Evolutionary conservation across 2,888 invertebrate genomes (phyloP).

Genomic region (Meteorus colon): DNA sequence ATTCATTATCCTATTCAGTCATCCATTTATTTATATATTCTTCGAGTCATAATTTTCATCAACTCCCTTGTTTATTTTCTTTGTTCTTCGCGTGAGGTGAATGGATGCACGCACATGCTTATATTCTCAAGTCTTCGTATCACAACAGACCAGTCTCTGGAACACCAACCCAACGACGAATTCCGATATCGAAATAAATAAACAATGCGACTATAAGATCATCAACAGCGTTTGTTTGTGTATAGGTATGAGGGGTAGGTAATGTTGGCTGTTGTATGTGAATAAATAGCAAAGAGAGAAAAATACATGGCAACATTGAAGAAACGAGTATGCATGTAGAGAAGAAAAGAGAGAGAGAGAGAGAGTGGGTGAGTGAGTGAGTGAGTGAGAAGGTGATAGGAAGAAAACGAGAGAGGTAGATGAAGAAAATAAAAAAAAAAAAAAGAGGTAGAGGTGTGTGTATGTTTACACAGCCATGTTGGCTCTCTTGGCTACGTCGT

Average conservation of each 20-base stretch:
- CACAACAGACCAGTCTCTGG: constrained; percentile 25
- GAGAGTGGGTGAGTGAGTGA: too few species aligned
- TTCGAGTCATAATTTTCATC: not conserved
- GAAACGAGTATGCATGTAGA: not conserved
- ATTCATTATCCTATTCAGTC: constrained; percentile 23
- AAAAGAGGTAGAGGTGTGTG: constrained; percentile 15
- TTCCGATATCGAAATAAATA: constrained; percentile 39
- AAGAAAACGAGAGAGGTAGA: not conserved
- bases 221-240: constrained; percentile 11
- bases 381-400: not conserved
- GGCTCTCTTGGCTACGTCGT: constrained; percentile 18
- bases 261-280: not conserved
- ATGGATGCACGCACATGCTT: not conserved
- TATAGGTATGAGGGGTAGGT: not conserved
- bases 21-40: not conserved
- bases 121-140: constrained; percentile 12
- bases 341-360: not conserved
- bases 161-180: constrained; percentile 17
- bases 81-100: not conserved
- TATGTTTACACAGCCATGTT: constrained; percentile 37
- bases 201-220: constrained; percentile 38
- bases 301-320: not conserved
- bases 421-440: constrained; percentile 21
- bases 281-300: not conserved
- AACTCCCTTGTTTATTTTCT: not conserved